Conservation (phyloP, 1,140 invertebrate species). For the Bombus pascuorum region DNA sequence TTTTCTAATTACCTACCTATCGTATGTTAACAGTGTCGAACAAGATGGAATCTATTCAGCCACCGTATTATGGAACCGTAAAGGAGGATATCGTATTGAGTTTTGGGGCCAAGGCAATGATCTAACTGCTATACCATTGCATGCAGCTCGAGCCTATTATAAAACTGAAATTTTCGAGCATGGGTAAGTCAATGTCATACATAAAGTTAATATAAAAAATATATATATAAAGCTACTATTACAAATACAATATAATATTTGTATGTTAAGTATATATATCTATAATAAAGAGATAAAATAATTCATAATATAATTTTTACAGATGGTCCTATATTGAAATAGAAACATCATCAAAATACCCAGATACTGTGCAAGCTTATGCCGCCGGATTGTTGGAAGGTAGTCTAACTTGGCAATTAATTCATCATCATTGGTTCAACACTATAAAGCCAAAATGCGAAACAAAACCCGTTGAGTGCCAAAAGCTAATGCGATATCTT, state of each 20-base stretch:
- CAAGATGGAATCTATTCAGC: slow-evolving; percentile 89
- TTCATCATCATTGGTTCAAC: slow-evolving; percentile 91
- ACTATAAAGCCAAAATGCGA: slow-evolving; percentile 89
- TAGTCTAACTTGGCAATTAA: slow-evolving; percentile 90
- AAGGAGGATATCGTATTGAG: slow-evolving; percentile 87
- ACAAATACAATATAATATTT: neutral
- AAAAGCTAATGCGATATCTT: slow-evolving; percentile 86
- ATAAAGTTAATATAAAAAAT: neutral
- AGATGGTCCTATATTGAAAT: slow-evolving; percentile 92
- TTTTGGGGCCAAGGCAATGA: slow-evolving; percentile 91
- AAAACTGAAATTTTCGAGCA: slow-evolving; percentile 86
- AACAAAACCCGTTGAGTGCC: slow-evolving; percentile 86
- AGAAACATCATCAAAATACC: slow-evolving; percentile 87
- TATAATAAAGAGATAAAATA: neutral
- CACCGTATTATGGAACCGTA: slow-evolving; percentile 87
- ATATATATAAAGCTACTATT: neutral
- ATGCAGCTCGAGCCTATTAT: slow-evolving; percentile 88
- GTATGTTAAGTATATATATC: neutral
- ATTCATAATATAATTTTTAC: slow-evolving; percentile 38
- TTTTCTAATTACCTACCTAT: slow-evolving; percentile 1
- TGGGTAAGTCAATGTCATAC: slow-evolving; percentile 82
- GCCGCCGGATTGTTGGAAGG: slow-evolving; percentile 95
- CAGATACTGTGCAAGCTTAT: slow-evolving; percentile 91
- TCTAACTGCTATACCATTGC: slow-evolving; percentile 84
- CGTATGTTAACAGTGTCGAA: slow-evolving; percentile 82